A percentile compares a stretch with the other conserved stretches of the same genome.
Evolutionary conservation across 2,888 invertebrate species (phyloP).

Genomic region (Clanis bilineata): DNA sequence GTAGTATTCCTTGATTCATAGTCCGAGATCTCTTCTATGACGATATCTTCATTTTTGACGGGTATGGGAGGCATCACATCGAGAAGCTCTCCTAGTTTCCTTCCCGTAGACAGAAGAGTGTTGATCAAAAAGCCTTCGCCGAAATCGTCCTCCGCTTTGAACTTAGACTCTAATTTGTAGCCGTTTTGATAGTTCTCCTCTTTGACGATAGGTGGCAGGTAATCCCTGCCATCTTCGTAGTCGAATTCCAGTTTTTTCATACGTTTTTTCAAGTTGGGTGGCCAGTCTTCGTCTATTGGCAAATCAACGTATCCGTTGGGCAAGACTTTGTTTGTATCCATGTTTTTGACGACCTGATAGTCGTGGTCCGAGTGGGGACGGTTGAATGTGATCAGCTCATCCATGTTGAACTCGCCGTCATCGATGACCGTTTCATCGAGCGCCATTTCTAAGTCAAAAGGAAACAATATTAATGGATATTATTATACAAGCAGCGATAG

Average conservation of each 20-base stretch:
- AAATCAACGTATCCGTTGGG: slow-evolving; percentile 79
- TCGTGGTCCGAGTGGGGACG: slow-evolving; percentile 76
- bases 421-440: slow-evolving; percentile 78
- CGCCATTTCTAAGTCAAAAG: slow-evolving; percentile 55
- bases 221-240: slow-evolving; percentile 66
- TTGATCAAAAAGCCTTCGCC: slow-evolving; percentile 52
- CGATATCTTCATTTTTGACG: slow-evolving; percentile 67
- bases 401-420: slow-evolving; percentile 83
- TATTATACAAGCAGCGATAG: no score
- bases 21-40: slow-evolving; percentile 68
- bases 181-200: slow-evolving; percentile 66
- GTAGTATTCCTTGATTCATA: slow-evolving; percentile 63
- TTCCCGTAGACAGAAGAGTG: slow-evolving; percentile 60
- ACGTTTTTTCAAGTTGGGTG: slow-evolving; percentile 76
- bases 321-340: slow-evolving; percentile 48
- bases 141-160: slow-evolving; percentile 46
- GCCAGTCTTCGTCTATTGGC: slow-evolving; percentile 83
- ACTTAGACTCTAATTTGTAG: slow-evolving; percentile 52
- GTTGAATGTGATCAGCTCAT: slow-evolving; percentile 82
- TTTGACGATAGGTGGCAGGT: slow-evolving; percentile 65
- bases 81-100: slow-evolving; percentile 67
- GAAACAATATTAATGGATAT: slow-evolving; percentile 1
- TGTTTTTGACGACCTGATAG: slow-evolving; percentile 68
- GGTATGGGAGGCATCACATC: slow-evolving; percentile 64
- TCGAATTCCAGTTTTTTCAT: slow-evolving; percentile 74